Percentiles rank a stretch among this genome's conserved stretches.
Conservation (phyloP, 2,113 vertebrate genomes). For the Oenanthe oenanthe region DNA sequence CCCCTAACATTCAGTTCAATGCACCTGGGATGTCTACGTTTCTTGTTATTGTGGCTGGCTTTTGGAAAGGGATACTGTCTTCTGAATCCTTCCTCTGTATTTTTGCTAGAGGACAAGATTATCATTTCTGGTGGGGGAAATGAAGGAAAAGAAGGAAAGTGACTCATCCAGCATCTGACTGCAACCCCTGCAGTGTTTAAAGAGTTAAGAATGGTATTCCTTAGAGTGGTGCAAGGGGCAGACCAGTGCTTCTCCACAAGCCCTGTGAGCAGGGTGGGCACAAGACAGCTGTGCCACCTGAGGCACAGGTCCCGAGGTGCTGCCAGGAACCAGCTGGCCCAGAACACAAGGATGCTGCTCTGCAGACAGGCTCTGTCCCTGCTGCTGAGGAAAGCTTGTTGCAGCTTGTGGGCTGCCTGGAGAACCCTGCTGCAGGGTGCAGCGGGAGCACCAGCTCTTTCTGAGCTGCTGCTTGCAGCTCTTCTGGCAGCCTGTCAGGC, state of each 20-base stretch:
- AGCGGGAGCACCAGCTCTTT: fast-evolving
- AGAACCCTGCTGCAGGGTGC: neutral
- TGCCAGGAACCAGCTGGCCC: neutral
- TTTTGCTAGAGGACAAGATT: neutral
- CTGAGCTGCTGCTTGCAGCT: neutral
- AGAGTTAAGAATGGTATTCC: neutral
- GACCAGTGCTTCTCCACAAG: fast-evolving
- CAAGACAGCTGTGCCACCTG: neutral
- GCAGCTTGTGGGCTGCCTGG: neutral
- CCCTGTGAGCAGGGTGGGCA: neutral
- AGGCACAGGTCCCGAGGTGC: neutral
- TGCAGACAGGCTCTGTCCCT: too few relatives aligned
- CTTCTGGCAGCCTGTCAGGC: neutral
- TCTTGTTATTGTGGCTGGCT: neutral
- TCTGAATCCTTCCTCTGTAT: neutral
- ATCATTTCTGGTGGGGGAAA: neutral
- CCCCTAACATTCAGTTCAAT: neutral
- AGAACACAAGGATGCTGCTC: neutral
- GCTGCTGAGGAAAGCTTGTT: neutral
- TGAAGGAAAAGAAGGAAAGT: fast-evolving
- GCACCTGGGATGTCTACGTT: neutral
- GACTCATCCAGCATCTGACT: neutral
- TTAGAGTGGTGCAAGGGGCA: neutral
- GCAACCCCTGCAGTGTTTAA: neutral
- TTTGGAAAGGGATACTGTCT: neutral